Percentiles rank a stretch among this genome's conserved stretches.
phyloP scores from a whole-genome alignment of 1,140 invertebrate species.

The Diploscapter pachys region DNA sequence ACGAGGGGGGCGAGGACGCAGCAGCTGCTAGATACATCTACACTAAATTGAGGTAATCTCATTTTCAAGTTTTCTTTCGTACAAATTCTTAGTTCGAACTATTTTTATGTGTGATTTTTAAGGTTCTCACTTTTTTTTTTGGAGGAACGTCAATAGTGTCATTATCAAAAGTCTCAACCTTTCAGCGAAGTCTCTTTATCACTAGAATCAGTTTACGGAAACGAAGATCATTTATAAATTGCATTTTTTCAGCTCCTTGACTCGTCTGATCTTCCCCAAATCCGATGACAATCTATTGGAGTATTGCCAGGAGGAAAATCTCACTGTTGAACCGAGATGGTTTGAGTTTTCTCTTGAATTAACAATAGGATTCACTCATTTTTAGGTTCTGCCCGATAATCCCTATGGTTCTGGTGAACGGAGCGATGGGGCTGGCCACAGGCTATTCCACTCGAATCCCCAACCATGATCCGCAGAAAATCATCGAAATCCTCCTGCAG shows the following conservation, averaged over 20 bases:
- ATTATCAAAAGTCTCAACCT: too few species aligned
- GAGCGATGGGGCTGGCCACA: slow-evolving; percentile 93
- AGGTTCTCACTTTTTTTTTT: too few species aligned
- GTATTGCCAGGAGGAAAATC: slow-evolving; percentile 86
- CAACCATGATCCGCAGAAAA: slow-evolving; percentile 86
- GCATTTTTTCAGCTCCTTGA: slow-evolving; percentile 66
- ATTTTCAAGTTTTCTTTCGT: too few species aligned
- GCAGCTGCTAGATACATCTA: slow-evolving; percentile 97
- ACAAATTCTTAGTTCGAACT: too few species aligned
- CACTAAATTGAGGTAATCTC: slow-evolving; percentile 72
- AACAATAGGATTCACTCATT: background rate
- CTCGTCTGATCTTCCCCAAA: slow-evolving; percentile 78
- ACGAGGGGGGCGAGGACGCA: slow-evolving; percentile 84
- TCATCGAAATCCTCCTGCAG: slow-evolving; percentile 75
- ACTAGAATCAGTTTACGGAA: background rate
- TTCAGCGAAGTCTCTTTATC: too few species aligned
- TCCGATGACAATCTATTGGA: slow-evolving; percentile 81
- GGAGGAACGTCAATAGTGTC: too few species aligned
- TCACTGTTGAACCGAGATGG: slow-evolving; percentile 82
- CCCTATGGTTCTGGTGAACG: slow-evolving; percentile 92
- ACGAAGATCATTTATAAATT: background rate
- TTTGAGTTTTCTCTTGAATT: slow-evolving; percentile 66
- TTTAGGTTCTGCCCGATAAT: slow-evolving; percentile 71
- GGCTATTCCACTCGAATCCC: slow-evolving; percentile 96
- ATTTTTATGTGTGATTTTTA: too few species aligned